phyloP scores from a whole-genome alignment of 2,113 vertebrate species.

The Ginglymostoma cirratum region DNA sequence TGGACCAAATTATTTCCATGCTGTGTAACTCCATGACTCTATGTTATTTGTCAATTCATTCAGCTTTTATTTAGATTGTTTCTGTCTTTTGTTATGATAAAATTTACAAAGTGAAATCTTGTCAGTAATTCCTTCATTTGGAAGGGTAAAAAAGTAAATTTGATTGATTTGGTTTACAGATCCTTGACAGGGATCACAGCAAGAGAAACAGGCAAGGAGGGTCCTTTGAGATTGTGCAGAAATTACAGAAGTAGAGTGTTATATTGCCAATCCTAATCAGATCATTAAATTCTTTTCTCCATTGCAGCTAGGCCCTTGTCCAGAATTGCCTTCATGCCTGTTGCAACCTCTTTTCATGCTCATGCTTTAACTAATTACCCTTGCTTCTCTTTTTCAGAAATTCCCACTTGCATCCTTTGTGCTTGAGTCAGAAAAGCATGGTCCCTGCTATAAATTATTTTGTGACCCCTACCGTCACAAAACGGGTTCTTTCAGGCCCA shows the following conservation, averaged over 20 bases:
- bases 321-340: neutral
- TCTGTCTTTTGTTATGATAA: no score
- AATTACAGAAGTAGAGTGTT: neutral
- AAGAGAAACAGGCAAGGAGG: neutral
- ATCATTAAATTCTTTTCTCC: neutral
- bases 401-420: neutral
- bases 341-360: neutral
- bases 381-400: neutral
- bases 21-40: no score
- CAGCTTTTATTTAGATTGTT: no score
- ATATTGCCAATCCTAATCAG: neutral
- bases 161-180: no score
- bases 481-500: neutral
- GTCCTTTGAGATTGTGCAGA: neutral
- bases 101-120: no score
- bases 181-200: no score
- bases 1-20: no score
- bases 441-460: neutral
- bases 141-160: neutral
- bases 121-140: no score
- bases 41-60: no score
- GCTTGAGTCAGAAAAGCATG: neutral
- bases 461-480: neutral
- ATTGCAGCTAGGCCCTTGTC: neutral
- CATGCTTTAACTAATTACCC: no score